Evolutionary conservation across 2,888 invertebrate species (phyloP), one percentile per base, ranked within the genome.

Genomic region (Macroteleia sp.): DNA sequence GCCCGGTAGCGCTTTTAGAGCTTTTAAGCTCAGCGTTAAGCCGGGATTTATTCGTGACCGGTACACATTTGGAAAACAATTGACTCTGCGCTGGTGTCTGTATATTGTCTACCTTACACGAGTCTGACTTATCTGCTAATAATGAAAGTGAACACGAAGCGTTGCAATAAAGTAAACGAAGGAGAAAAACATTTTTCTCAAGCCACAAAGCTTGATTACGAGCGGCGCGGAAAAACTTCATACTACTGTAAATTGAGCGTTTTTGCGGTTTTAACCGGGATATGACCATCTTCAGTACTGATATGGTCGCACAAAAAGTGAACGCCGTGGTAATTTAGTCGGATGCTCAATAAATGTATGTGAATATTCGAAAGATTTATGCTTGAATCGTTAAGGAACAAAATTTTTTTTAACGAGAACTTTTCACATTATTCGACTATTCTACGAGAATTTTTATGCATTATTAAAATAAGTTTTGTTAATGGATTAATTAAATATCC

Each of bases 11-110:
- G 82, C 81, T 86, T 87, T 85, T 83, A 87, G 86, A 87, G 87
- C 88, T 88, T 88, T 88, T 87, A 88, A 88, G 88, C 88, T 74
- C 80, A 78, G 82, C 87, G 86, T 84, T 87, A 86, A 87, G 83
- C 86, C 76, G 81, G 84, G 86, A 88, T 88, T 88, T 88, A 88
- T 87, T 86, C 83, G 84, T 84, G 86, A 87, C 87, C 83, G 85
- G 87, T 87, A 86, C 86, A 84, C 86, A 85, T 82, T 85, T 79
- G 83, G 74, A 81, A 87, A 88, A 87, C 86, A 86, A 88, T 88
- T 85, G 87, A 83, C 83, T 79, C 66, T 57, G 28, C 56, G 62
- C 22, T 44, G 42, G 61, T 73, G 62, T 77, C 57, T 67, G 73
- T 73, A 67, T 44, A 42, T 48, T 61, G 62, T 75, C 75, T 56